These are phyloP conservation scores for Plectus sambesii DNA, from an alignment of 1,140 invertebrate genomes.

Conservation along the genomic window DNA sequence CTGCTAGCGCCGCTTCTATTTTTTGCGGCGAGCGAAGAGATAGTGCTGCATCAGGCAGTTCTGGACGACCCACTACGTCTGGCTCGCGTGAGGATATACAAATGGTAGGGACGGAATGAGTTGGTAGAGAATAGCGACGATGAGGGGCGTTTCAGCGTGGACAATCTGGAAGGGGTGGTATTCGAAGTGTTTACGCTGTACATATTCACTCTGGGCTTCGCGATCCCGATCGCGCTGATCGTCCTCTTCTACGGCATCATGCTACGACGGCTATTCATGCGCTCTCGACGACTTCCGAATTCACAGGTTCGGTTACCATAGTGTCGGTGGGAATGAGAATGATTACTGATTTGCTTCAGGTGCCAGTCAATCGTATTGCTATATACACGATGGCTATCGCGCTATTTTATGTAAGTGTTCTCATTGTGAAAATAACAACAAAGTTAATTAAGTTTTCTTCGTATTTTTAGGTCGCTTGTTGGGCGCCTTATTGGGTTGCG, in stretches of 20 bases:
- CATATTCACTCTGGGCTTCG: constrained; percentile 38
- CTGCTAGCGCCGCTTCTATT: constrained; percentile 33
- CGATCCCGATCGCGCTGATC: constrained; percentile 36
- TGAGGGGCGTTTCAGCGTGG: too few relatives aligned
- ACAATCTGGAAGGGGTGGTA: constrained; percentile 35
- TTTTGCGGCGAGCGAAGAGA: constrained; percentile 30
- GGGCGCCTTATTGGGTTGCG: too few relatives aligned
- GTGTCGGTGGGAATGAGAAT: too few relatives aligned
- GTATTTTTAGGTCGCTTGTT: too few relatives aligned
- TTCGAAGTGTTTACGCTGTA: constrained; percentile 32
- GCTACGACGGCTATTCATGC: constrained; percentile 26
- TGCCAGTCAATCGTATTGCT: constrained; percentile 37
- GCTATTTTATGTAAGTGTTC: constrained; percentile 39
- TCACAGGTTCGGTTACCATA: constrained; percentile 16
- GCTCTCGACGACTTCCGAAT: constrained; percentile 27
- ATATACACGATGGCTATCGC: constrained; percentile 44
- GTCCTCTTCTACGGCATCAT: constrained; percentile 40
- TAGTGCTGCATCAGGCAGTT: constrained; percentile 37
- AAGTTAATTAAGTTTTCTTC: too few relatives aligned
- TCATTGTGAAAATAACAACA: too few relatives aligned
- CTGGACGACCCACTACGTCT: constrained; percentile 36
- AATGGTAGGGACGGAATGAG: too few relatives aligned
- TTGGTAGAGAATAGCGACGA: too few relatives aligned
- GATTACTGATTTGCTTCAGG: constrained; percentile 14
- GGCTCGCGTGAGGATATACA: constrained; percentile 39